Evolutionary conservation across 2,888 invertebrate species (phyloP), one percentile per base, ranked within the genome.

Genomic region (Papilio elwesi): DNA sequence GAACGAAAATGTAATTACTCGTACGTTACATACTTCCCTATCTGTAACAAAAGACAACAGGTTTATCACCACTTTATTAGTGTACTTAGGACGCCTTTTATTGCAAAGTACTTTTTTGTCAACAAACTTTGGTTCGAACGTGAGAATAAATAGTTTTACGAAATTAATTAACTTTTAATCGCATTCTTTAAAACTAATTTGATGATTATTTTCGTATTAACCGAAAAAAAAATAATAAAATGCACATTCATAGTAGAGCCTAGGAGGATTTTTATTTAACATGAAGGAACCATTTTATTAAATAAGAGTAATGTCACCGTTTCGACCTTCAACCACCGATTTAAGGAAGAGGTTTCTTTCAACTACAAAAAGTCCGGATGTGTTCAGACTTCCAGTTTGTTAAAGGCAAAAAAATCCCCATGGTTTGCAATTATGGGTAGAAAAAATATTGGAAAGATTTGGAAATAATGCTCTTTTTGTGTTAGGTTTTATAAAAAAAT

Each of bases 61-160:
- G 84, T 85, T 83, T 85, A 82, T 79, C 82, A 55, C 80, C 80
- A 81, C 82, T 89, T 87, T 87, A 86, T 88, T 88, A 84, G 83
- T 79, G 75, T 80, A 83, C 83, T 87, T 85, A 87, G 85, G 84
- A 82, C 76, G 82, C 81, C 80, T 85, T 87, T 88, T 88, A 87
- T 88, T 86, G 84, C 85, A 85, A 85, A 88, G 47, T 85, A 84
- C 85, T 81, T 82, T 85, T 26, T 84, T 84, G 83, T 83, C 85
- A 84, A 87, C 87, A 84, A 87, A 82, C 82, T 77, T 78, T 66
- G 36, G 12, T 52, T 67, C 48, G 55, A 59, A 43, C 53, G 65
- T 57, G 47, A 12, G 36, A 13, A 51, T 51, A 51, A 51, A 65
- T 65, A 38, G n/a, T 65, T 51, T 74, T 70, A 13, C 36, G 12